Percentiles rank a stretch among this genome's conserved stretches.
Evolutionary conservation across 2,888 invertebrate species (phyloP).

Genomic region (Rhamphomyia laevipes): DNA sequence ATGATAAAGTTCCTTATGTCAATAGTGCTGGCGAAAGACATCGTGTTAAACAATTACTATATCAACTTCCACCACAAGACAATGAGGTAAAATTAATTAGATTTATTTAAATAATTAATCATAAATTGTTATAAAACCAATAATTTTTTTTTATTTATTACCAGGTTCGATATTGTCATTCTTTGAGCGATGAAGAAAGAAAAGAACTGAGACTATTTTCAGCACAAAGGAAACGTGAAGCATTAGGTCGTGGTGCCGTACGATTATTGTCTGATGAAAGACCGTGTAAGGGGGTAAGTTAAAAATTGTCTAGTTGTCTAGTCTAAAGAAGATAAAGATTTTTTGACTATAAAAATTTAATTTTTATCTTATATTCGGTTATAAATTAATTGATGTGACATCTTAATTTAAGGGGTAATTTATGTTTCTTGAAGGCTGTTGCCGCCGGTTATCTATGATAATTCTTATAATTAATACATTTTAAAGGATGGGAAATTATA

Average conservation of each 20-base stretch:
- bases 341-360: background rate
- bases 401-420: too few species aligned
- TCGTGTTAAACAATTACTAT: slow-evolving; percentile 83
- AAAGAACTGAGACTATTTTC: slow-evolving; percentile 88
- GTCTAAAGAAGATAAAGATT: background rate
- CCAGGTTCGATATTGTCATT: slow-evolving; percentile 86
- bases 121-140: too few species aligned
- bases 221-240: slow-evolving; percentile 85
- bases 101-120: too few species aligned
- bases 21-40: slow-evolving; percentile 91
- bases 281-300: slow-evolving; percentile 66
- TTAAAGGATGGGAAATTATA: too few species aligned
- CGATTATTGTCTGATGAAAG: slow-evolving; percentile 62
- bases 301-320: slow-evolving; percentile 2
- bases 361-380: background rate
- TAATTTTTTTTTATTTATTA: slow-evolving; percentile 16
- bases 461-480: too few species aligned
- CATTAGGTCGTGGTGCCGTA: slow-evolving; percentile 85
- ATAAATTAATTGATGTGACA: background rate
- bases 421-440: too few species aligned
- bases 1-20: slow-evolving; percentile 95
- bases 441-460: too few species aligned
- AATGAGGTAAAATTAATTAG: slow-evolving; percentile 53
- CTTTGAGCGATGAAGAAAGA: slow-evolving; percentile 83
- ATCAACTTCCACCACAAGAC: slow-evolving; percentile 95